These are phyloP conservation scores for Eulimnadia texana DNA, from an alignment of 1,140 invertebrate species.

Conservation along the genomic window DNA sequence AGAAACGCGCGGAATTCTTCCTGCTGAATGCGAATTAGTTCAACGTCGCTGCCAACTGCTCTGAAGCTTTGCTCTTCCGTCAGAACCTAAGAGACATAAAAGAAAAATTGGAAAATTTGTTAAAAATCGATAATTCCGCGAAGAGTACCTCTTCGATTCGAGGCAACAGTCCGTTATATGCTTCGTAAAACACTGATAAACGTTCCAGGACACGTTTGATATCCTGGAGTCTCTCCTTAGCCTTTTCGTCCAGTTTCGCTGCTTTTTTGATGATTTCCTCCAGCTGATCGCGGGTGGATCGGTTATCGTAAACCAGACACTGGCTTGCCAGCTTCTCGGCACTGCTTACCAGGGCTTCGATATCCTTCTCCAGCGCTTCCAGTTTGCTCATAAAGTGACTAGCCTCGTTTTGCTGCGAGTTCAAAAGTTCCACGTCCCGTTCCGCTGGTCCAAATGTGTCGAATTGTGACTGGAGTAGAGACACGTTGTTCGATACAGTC, in stretches of 20 bases:
- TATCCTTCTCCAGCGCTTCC: constrained; percentile 34
- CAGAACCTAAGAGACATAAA: constrained; percentile 24
- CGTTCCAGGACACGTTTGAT: constrained; percentile 54
- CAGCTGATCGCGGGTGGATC: constrained; percentile 62
- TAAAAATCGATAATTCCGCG: constrained; percentile 4
- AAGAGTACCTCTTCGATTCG: constrained; percentile 47
- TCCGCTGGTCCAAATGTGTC: constrained; percentile 69
- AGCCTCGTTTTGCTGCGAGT: constrained; percentile 67
- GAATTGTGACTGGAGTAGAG: constrained; percentile 64
- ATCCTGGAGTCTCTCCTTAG: constrained; percentile 56
- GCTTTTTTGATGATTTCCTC: constrained; percentile 62
- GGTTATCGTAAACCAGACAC: constrained; percentile 66
- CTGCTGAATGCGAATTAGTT: constrained; percentile 75
- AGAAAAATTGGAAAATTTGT: background rate
- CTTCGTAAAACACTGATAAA: constrained; percentile 68
- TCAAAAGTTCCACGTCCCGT: constrained; percentile 69
- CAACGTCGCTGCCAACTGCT: constrained; percentile 77
- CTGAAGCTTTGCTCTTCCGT: constrained; percentile 64
- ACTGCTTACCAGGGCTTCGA: constrained; percentile 50
- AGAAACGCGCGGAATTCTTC: constrained; percentile 70
- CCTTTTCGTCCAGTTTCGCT: constrained; percentile 57
- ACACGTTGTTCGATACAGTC: constrained; percentile 52
- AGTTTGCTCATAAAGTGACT: constrained; percentile 46
- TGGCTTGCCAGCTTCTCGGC: constrained; percentile 65
- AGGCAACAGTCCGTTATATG: constrained; percentile 52